Base-by-base conservation (phyloP, 2,888 invertebrate species). In the Corythucha ciliata region DNA sequence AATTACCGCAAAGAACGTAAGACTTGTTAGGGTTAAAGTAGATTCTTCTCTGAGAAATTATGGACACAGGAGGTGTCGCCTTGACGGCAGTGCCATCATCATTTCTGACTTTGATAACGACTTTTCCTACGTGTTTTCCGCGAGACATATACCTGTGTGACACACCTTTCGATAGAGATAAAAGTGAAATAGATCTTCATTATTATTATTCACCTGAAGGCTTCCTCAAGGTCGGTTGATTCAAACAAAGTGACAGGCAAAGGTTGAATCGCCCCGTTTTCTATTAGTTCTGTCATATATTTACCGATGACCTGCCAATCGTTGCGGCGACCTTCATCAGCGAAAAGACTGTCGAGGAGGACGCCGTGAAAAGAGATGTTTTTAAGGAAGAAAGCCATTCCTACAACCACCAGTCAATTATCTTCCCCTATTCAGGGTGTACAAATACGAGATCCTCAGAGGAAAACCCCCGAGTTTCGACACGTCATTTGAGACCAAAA, bases 331-430 rank as follows among this genome's bases (percentile, higher is more conserved):
- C 64, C 65, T 47, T 74, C 67, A 20, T 29, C 29, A 21, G 27
- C 24, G 75, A 94, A 91, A 53, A 97, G 74, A 36, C 91, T 87
- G 71, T 97, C 97, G 64, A 98, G 72, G 32, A 97, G 74, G 64
- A 98, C 93, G 60, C 97, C 97, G 71, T 97, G 96, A 80, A 98
- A 93, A 14, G 91, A 83, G 12, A 90, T 87, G 69, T 97, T 97
- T 69, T 91, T 94, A 63, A 97, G 71, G 74, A 98, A 93, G 20
- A 96, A 69, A 0, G 91, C 78, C 97, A 98, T 96, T 48, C 94
- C 94, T 73, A 74, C 40, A n/a, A n/a, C n/a, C n/a, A n/a, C n/a
- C n/a, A n/a, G n/a, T n/a, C n/a, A n/a, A n/a, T n/a, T n/a, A n/a
- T n/a, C n/a, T n/a, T n/a, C n/a, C n/a, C n/a, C n/a, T n/a, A n/a